These are phyloP conservation scores for Halcyon smyrnensis DNA, from an alignment of 2,797 vertebrate species.

Conservation along the genomic window DNA sequence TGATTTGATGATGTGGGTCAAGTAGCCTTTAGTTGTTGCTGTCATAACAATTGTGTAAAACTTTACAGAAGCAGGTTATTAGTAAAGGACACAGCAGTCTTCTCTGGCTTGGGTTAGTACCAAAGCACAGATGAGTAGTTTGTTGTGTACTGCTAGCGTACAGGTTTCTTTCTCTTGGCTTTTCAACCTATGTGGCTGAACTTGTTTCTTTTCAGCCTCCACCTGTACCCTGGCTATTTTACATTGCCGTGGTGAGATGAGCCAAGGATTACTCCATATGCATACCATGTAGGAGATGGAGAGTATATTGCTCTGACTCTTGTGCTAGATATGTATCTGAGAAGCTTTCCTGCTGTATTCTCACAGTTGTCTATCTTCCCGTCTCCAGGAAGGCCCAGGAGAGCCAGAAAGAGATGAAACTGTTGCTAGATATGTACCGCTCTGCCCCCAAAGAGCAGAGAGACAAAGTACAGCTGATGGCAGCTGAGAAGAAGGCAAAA, in stretches of 20 bases:
- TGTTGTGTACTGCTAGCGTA: not conserved
- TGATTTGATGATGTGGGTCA: not conserved
- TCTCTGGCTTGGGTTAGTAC: not conserved
- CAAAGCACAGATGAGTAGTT: not conserved
- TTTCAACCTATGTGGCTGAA: not conserved
- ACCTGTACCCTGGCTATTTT: not conserved
- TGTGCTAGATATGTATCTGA: not conserved
- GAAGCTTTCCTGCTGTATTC: not conserved
- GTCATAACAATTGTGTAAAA: not conserved
- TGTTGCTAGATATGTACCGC: conserved; percentile 95
- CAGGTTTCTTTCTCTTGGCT: not conserved
- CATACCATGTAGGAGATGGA: accelerated
- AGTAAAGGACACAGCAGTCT: not conserved
- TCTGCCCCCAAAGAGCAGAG: conserved; percentile 97
- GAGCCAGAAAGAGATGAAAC: conserved; percentile 97
- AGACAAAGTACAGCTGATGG: conserved; percentile 98
- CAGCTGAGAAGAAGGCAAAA: conserved; percentile 96
- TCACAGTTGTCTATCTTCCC: not conserved
- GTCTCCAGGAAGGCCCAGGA: conserved; percentile 91
- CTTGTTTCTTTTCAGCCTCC: not conserved
- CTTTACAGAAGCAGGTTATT: not conserved
- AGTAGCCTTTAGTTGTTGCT: not conserved
- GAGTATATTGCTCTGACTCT: not conserved
- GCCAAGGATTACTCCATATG: not conserved
- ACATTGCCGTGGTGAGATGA: not conserved